Conservation (phyloP, 1,140 invertebrate species). For the Penaeus chinensis region DNA sequence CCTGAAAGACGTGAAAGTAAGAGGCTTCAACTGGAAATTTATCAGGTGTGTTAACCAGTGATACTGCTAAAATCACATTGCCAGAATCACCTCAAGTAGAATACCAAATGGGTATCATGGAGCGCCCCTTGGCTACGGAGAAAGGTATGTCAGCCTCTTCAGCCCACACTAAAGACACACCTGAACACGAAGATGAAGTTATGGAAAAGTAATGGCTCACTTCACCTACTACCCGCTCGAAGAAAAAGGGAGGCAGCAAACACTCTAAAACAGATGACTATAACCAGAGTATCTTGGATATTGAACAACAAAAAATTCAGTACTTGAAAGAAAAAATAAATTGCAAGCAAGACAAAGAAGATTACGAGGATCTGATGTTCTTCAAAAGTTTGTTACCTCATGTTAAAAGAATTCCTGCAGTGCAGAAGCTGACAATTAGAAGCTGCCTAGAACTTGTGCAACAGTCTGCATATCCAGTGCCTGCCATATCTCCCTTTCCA, state of each 20-base stretch:
- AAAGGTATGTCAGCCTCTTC: neutral
- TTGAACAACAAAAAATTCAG: slow-evolving; percentile 47
- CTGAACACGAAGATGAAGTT: neutral
- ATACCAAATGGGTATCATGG: slow-evolving; percentile 27
- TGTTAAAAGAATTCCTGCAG: slow-evolving; percentile 46
- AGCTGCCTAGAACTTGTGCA: slow-evolving; percentile 49
- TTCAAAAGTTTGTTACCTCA: slow-evolving; percentile 48
- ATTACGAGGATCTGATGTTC: slow-evolving; percentile 54
- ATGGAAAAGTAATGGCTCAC: neutral
- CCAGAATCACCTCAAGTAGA: slow-evolving; percentile 36
- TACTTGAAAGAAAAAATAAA: slow-evolving; percentile 41
- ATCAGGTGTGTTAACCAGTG: slow-evolving; percentile 2
- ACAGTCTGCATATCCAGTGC: slow-evolving; percentile 40
- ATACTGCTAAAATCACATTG: slow-evolving; percentile 27
- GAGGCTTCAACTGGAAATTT: slow-evolving; percentile 43
- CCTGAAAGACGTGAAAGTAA: slow-evolving; percentile 42
- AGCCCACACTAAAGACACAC: slow-evolving; percentile 30
- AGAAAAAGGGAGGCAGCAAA: slow-evolving; percentile 28
- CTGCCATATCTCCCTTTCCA: slow-evolving; percentile 10
- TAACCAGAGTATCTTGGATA: slow-evolving; percentile 44
- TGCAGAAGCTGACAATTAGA: slow-evolving; percentile 48
- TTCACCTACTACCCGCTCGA: neutral
- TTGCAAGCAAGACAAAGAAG: slow-evolving; percentile 12
- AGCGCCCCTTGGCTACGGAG: slow-evolving; percentile 7
- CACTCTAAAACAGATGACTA: slow-evolving; percentile 31